These are phyloP conservation scores for Coccyzus lansbergi DNA, from an alignment of 2,797 vertebrate species.

Conservation along the genomic window DNA sequence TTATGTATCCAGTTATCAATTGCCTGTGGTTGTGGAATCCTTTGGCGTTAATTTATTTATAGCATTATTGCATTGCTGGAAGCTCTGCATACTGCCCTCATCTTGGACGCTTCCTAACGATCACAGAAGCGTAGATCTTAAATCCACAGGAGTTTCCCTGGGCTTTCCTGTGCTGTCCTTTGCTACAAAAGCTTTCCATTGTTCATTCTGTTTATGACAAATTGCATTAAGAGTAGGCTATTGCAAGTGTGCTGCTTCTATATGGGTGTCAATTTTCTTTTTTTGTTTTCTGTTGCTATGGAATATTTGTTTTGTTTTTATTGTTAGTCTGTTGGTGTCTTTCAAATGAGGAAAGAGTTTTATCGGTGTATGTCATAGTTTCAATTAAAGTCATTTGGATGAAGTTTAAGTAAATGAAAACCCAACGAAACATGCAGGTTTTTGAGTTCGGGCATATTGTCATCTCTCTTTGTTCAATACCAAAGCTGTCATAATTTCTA, in stretches of 20 bases:
- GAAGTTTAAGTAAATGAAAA: background rate
- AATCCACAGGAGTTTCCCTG: background rate
- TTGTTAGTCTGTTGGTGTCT: background rate
- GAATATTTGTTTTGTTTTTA: background rate
- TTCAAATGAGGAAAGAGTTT: background rate
- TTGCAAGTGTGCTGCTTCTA: background rate
- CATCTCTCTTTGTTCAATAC: background rate
- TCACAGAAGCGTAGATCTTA: background rate
- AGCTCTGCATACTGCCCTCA: background rate
- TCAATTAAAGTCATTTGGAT: background rate
- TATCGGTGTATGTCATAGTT: background rate
- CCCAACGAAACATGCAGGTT: background rate
- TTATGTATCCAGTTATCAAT: background rate
- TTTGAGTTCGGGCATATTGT: background rate
- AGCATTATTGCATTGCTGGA: background rate
- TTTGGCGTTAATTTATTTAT: background rate
- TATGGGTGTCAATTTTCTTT: background rate
- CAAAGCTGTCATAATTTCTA: background rate
- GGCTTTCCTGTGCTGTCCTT: background rate
- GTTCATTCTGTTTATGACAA: background rate
- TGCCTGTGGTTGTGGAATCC: background rate
- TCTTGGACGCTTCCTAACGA: accelerated
- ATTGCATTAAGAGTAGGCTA: background rate
- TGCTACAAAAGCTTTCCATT: background rate
- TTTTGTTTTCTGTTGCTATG: background rate